phyloP scores from a whole-genome alignment of 2,888 invertebrate genomes.

The Morpho helenor region DNA sequence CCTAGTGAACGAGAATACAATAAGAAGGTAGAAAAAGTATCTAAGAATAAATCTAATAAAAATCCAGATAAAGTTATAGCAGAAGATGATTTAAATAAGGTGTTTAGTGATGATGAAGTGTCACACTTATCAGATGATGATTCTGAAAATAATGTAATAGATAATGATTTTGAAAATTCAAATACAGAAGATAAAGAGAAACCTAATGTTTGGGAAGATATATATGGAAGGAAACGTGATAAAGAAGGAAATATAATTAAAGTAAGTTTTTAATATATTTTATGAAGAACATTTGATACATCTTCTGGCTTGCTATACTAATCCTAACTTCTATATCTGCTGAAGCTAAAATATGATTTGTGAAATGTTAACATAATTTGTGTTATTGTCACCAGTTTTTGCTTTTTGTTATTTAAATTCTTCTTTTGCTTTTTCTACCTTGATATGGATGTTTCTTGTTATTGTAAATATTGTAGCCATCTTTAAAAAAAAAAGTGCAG shows the following conservation, averaged over 20 bases:
- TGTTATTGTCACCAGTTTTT: too few relatives aligned
- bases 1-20: constrained; percentile 17
- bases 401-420: too few relatives aligned
- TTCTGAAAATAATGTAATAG: constrained; percentile 36
- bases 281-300: too few relatives aligned
- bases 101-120: constrained; percentile 72
- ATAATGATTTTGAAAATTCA: constrained; percentile 30
- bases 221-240: constrained; percentile 93
- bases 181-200: constrained; percentile 35
- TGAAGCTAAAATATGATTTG: too few relatives aligned
- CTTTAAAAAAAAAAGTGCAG: too few relatives aligned
- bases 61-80: constrained; percentile 43
- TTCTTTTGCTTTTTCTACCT: too few relatives aligned
- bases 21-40: constrained; percentile 15
- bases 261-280: constrained; percentile 46
- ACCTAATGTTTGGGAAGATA: constrained; percentile 89
- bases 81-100: constrained; percentile 51
- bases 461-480: too few relatives aligned
- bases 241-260: constrained; percentile 88
- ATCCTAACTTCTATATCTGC: too few relatives aligned
- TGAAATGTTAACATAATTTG: too few relatives aligned
- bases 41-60: constrained; percentile 24
- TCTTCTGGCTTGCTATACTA: too few relatives aligned
- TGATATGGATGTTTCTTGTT: too few relatives aligned
- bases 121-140: constrained; percentile 57